phyloP scores from a whole-genome alignment of 2,797 vertebrate genomes.

The Gadopsis marmoratus region DNA sequence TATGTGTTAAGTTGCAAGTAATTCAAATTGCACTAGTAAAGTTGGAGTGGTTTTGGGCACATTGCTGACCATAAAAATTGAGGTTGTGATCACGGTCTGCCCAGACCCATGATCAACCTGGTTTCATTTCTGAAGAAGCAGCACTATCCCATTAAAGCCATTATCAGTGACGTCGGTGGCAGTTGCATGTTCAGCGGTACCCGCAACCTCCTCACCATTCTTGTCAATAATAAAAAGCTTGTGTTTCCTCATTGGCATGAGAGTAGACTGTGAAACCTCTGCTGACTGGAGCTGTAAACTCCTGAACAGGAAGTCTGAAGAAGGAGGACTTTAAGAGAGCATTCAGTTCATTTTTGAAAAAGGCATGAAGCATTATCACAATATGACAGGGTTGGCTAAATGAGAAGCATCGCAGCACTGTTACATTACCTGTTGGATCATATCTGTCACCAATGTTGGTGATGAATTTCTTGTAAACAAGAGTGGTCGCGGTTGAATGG shows the following conservation, averaged over 20 bases:
- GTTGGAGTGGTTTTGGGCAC: background rate
- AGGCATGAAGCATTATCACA: background rate
- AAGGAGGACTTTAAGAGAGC: too few species aligned
- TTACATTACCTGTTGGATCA: slow-evolving; percentile 11
- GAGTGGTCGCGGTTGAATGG: slow-evolving; percentile 46
- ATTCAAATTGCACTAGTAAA: background rate
- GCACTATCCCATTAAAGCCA: slow-evolving; percentile 49
- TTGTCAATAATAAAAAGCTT: slow-evolving; percentile 45
- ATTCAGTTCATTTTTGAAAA: background rate
- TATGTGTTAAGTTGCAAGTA: background rate
- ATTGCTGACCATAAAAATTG: slow-evolving; percentile 29
- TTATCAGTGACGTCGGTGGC: slow-evolving; percentile 40
- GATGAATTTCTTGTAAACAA: slow-evolving; percentile 53
- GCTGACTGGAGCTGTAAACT: too few species aligned
- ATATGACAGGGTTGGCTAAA: background rate
- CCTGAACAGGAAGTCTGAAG: too few species aligned
- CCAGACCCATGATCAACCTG: slow-evolving; percentile 55
- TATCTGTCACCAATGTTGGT: slow-evolving; percentile 52
- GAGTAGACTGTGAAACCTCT: background rate
- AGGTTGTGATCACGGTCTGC: slow-evolving; percentile 51
- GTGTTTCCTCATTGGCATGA: slow-evolving; percentile 45
- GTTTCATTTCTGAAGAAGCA: slow-evolving; percentile 52
- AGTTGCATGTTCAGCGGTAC: slow-evolving; percentile 33
- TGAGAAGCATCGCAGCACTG: background rate
- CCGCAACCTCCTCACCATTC: slow-evolving; percentile 28